Evolutionary conservation across 2,113 vertebrate genomes (phyloP), one percentile per base, ranked within the genome.

Genomic region (Dasyornis broadbenti): DNA sequence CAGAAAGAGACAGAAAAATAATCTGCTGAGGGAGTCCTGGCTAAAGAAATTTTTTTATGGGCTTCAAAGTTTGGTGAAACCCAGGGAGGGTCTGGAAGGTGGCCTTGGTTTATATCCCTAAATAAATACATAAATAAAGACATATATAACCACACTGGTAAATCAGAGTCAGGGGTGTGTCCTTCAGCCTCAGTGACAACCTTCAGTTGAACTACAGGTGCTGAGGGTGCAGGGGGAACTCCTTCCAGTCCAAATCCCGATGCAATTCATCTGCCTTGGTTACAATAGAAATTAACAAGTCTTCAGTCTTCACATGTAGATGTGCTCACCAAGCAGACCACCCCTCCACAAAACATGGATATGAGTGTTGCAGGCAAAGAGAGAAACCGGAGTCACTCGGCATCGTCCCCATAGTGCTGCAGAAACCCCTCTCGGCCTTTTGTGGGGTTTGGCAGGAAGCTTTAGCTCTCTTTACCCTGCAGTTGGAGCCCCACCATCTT

Each of bases 361-460:
- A 7, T 7, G 45, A 21, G 14, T 7, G 10, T 39, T 49, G n/a
- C 28, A 75, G 54, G 26, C 18, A 35, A 26, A 53, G 80, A 37
- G 37, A 40, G 76, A 76, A 40, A 31, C 23, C 0, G 0, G 5
- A 90, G 44, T 42, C 21, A 33, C 4, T 6, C 0, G 0, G 1
- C 47, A 37, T 30, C 2, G 1, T 50, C 23, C 5, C 22, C 3
- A 1, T 22, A 0, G 1, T 26, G 59, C 44, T 53, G 69, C 72
- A 66, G n/a, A 40, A 61, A 2, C 8, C 20, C 2, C 33, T 10
- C 17, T 5, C 0, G 0, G 35, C 52, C 11, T 50, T 81, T 18
- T 6, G 31, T 6, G 27, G 40, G 30, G 1, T 18, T 26, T 42
- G 35, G 21, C 52, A 66, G 54, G 64, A 33, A n/a, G 8, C 5